Percentiles rank a stretch among this genome's conserved stretches.
Evolutionary conservation across 2,888 invertebrate genomes (phyloP).

Genomic region (Scaptomyza caliginosa): DNA sequence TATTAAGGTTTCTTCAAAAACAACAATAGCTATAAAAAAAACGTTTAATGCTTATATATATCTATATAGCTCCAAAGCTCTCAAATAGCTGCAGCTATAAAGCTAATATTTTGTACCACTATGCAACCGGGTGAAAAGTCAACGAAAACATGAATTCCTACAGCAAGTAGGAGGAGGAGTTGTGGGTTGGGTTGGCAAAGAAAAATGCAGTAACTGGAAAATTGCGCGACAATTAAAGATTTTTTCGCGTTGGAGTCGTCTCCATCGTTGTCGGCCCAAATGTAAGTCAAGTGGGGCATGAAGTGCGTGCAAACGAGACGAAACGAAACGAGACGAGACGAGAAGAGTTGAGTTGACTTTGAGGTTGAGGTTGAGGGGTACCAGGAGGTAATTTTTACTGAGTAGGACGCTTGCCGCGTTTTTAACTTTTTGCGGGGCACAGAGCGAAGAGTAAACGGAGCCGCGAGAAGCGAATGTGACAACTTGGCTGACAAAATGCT

Average conservation of each 20-base stretch:
- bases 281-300: constrained; percentile 75
- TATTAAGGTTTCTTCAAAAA: constrained; percentile 11
- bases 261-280: constrained; percentile 49
- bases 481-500: constrained; percentile 79
- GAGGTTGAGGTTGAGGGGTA: constrained; percentile 4
- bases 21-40: not conserved
- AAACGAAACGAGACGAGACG: not conserved
- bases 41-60: too few relatives aligned
- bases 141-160: constrained; percentile 70
- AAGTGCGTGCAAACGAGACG: constrained; percentile 59
- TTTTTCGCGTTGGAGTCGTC: constrained; percentile 58
- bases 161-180: constrained; percentile 51
- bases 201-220: constrained; percentile 79
- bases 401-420: constrained; percentile 10
- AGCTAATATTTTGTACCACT: constrained; percentile 28
- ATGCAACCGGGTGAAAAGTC: constrained; percentile 50
- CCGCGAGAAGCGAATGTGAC: constrained; percentile 66
- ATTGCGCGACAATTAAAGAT: constrained; percentile 80
- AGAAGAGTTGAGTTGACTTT: too few relatives aligned
- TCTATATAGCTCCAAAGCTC: too few relatives aligned
- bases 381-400: not conserved
- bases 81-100: too few relatives aligned
- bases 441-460: constrained; percentile 8
- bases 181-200: constrained; percentile 37
- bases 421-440: constrained; percentile 65